Conservation (phyloP, 2,888 invertebrate genomes). For the Choreutis nemorana region DNA sequence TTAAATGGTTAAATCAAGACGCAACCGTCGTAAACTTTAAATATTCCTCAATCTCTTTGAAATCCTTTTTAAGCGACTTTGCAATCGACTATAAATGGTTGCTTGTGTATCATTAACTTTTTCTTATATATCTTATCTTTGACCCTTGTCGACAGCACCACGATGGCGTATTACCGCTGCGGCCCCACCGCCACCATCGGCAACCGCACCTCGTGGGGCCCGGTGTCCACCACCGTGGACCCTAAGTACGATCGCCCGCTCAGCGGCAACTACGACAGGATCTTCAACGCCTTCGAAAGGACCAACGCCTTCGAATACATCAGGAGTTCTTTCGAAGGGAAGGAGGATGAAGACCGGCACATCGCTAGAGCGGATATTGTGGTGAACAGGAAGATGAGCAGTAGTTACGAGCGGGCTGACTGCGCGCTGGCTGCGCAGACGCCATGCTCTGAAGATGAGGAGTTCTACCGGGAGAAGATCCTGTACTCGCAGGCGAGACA, state of each 20-base stretch:
- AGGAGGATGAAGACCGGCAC: conserved; percentile 31
- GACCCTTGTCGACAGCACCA: conserved; percentile 19
- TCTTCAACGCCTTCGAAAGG: conserved; percentile 58
- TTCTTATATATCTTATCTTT: conserved; percentile 23
- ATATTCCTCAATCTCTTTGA: no score
- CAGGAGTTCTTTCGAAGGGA: conserved; percentile 27
- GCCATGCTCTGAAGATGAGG: conserved; percentile 67
- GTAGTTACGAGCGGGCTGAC: conserved; percentile 55
- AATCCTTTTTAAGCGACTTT: no score
- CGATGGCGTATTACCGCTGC: conserved; percentile 56
- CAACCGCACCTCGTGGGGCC: conserved; percentile 68
- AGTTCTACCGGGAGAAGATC: conserved; percentile 76
- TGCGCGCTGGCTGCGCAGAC: conserved; percentile 60
- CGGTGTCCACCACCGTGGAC: conserved; percentile 52
- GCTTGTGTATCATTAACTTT: conserved; percentile 1
- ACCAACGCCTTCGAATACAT: conserved; percentile 61
- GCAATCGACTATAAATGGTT: no score
- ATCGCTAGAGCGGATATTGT: conserved; percentile 48
- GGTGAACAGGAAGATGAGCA: conserved; percentile 52
- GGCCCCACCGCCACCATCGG: conserved; percentile 49
- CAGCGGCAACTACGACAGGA: conserved; percentile 57
- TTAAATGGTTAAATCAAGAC: no score
- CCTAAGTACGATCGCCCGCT: conserved; percentile 47
- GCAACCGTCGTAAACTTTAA: no score
- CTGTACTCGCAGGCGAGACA: conserved; percentile 80